phyloP scores from a whole-genome alignment of 2,797 vertebrate genomes.

The Catostomus latipinnis region DNA sequence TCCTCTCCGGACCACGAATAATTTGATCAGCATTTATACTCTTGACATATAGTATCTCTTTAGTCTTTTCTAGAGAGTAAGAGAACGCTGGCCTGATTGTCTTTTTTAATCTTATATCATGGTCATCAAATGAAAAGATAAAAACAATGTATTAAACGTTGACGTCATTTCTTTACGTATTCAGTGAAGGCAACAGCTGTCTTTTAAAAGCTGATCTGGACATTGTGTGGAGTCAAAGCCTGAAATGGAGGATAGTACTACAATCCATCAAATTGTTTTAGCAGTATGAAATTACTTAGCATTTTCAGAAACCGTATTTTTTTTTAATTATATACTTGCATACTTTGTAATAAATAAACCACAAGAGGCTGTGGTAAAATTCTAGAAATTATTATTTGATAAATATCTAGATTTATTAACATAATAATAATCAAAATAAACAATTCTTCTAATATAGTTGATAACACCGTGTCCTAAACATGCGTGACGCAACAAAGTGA shows the following conservation, averaged over 20 bases:
- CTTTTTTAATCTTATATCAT: constrained; percentile 8
- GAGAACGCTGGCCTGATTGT: background rate
- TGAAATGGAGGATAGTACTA: background rate
- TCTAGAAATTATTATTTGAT: too few species aligned
- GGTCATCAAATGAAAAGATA: constrained; percentile 24
- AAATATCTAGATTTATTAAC: too few species aligned
- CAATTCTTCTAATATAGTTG: too few species aligned
- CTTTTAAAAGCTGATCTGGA: constrained; percentile 8
- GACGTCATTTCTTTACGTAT: constrained; percentile 15
- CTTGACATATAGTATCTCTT: background rate
- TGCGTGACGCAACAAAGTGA: too few species aligned
- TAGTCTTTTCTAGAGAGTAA: background rate
- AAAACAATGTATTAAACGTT: constrained; percentile 21
- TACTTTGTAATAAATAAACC: background rate
- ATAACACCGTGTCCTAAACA: too few species aligned
- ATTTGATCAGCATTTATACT: background rate
- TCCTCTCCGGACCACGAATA: background rate
- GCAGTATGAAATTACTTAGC: constrained; percentile 5
- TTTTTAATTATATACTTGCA: constrained; percentile 13
- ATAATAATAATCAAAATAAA: too few species aligned
- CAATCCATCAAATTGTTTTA: constrained; percentile 23
- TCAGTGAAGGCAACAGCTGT: background rate
- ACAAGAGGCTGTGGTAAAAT: too few species aligned
- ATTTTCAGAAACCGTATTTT: background rate
- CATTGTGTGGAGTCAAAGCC: constrained; percentile 6